Conservation (phyloP, 2,797 vertebrate genomes). For the Poecilia velifera region DNA sequence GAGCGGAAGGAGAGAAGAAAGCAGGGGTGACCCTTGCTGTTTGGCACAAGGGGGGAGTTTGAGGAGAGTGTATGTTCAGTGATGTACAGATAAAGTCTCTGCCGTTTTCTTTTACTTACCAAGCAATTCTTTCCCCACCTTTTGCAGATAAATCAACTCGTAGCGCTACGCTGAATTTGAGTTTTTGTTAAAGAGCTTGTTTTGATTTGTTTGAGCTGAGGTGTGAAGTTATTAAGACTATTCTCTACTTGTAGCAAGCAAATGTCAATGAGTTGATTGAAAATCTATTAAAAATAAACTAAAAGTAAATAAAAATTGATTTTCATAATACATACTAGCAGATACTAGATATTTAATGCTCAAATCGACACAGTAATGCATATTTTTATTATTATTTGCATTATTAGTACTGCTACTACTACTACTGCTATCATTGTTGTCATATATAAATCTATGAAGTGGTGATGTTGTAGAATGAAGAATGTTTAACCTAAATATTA, state of each 20-base stretch:
- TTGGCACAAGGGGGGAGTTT: constrained; percentile 13
- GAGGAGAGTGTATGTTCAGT: constrained; percentile 28
- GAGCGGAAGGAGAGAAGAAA: constrained; percentile 69
- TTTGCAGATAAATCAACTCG: background rate
- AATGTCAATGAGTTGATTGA: background rate
- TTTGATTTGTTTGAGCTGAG: background rate
- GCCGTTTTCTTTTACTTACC: constrained; percentile 2
- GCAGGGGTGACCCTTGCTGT: constrained; percentile 74
- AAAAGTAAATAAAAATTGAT: background rate
- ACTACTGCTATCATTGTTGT: too few species aligned
- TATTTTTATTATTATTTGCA: background rate
- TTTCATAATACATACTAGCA: background rate
- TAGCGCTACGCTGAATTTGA: constrained; percentile 11
- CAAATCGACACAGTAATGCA: background rate
- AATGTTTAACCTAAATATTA: background rate
- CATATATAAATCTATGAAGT: background rate
- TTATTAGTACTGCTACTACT: background rate
- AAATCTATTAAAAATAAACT: background rate
- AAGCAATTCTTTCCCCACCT: background rate
- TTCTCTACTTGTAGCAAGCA: background rate
- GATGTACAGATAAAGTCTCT: constrained; percentile 35
- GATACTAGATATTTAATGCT: background rate
- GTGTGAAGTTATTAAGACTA: background rate
- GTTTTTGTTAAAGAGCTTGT: background rate
- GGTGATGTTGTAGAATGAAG: background rate